Evolutionary conservation across 2,113 vertebrate genomes (phyloP).

Genomic region (Ptychochromis oligacanthus): DNA sequence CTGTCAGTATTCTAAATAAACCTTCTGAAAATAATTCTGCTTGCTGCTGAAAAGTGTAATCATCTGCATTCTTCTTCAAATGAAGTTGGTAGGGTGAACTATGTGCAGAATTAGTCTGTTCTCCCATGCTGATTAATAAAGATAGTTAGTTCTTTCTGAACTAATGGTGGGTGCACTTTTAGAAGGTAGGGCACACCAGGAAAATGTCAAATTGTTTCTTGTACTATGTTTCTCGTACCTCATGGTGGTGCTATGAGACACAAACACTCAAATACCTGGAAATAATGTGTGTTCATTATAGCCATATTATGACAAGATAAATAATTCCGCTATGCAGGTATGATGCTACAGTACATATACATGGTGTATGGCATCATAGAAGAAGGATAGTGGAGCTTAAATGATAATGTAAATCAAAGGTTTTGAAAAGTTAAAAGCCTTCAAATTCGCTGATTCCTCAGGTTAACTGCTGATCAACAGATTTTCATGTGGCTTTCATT

Average conservation of each 20-base stretch:
- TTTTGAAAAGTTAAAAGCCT: neutral
- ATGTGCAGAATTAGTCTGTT: neutral
- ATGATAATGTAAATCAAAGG: neutral
- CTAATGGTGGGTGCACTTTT: neutral
- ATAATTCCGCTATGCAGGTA: neutral
- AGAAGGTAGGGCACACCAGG: neutral
- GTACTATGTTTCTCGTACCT: constrained; percentile 1
- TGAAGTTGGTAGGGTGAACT: neutral
- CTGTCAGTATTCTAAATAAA: constrained; percentile 76
- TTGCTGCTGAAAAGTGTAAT: neutral
- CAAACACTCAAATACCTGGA: neutral
- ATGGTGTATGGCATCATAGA: neutral
- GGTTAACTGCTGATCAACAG: neutral
- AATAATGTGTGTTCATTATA: neutral
- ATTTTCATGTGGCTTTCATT: neutral
- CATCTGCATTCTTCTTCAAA: neutral
- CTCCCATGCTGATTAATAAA: neutral
- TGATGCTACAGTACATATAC: neutral
- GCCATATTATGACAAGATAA: neutral
- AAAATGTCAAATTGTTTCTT: neutral
- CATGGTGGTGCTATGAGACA: neutral
- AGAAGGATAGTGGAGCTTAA: neutral
- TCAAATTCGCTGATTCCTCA: neutral
- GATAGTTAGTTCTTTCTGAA: neutral
- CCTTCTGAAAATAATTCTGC: constrained; percentile 36